Percentiles rank a stretch among this genome's conserved stretches.
These are phyloP conservation scores for Centropristis striata DNA, from an alignment of 2,113 vertebrate species.

Conservation along the genomic window DNA sequence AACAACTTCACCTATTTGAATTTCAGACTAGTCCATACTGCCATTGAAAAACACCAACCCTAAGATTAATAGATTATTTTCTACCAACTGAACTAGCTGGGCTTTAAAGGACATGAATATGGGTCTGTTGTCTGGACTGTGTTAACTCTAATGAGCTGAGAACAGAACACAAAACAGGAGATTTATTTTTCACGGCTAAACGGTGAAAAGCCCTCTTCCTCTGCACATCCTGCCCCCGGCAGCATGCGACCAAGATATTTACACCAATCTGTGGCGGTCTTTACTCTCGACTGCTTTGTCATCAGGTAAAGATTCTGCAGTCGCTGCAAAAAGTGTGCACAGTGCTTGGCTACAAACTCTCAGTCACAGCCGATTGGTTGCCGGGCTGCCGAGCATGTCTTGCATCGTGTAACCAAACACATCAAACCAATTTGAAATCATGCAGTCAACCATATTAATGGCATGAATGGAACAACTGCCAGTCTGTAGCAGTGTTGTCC, in stretches of 20 bases:
- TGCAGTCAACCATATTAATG: not conserved
- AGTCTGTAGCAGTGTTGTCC: too few species aligned
- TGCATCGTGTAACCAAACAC: not conserved
- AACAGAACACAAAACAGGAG: not conserved
- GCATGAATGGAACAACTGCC: not conserved
- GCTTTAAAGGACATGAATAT: not conserved
- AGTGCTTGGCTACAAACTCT: too few species aligned
- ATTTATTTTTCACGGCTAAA: not conserved
- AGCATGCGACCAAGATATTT: not conserved
- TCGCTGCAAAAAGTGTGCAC: too few species aligned
- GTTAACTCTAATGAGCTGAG: not conserved
- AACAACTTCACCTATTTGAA: too few species aligned
- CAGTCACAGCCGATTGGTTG: too few species aligned
- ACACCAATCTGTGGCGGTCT: not conserved
- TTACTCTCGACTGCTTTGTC: not conserved
- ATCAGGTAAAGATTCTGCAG: too few species aligned
- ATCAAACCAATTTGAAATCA: not conserved
- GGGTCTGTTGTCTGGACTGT: fast-evolving
- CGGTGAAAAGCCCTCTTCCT: not conserved
- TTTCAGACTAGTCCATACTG: too few species aligned
- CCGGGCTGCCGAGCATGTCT: too few species aligned
- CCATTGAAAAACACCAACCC: too few species aligned
- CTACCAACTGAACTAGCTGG: constrained; percentile 29
- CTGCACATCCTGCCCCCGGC: not conserved
- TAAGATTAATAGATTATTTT: constrained; percentile 32